Evolutionary conservation across 2,797 vertebrate species (phyloP).

Genomic region (Gadopsis bispinosus): DNA sequence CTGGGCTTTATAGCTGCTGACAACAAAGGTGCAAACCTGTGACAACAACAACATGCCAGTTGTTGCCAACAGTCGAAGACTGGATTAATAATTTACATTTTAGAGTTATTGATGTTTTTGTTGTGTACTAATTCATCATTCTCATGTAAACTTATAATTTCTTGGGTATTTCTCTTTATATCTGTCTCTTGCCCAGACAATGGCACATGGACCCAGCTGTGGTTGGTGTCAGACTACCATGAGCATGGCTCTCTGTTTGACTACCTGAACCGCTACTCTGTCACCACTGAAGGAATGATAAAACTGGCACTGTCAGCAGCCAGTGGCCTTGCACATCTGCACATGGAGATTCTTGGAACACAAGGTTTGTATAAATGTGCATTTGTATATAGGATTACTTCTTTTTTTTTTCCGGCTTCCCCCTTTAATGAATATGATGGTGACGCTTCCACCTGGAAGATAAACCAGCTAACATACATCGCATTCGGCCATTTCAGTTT

Average conservation of each 20-base stretch:
- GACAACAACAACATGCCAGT: background rate
- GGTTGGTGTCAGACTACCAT: slow-evolving; percentile 96
- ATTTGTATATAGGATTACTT: background rate
- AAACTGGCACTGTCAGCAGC: slow-evolving; percentile 93
- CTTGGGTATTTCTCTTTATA: background rate
- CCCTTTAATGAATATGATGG: background rate
- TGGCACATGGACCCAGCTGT: slow-evolving; percentile 96
- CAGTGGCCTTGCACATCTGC: slow-evolving; percentile 94
- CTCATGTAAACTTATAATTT: background rate
- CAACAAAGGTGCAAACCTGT: slow-evolving; percentile 90
- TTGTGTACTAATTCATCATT: background rate
- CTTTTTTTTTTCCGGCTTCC: background rate
- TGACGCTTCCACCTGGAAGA: background rate
- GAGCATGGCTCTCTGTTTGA: slow-evolving; percentile 96
- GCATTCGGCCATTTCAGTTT: background rate
- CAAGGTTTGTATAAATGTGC: slow-evolving; percentile 82
- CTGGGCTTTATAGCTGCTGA: slow-evolving; percentile 95
- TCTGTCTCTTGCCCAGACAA: slow-evolving; percentile 84
- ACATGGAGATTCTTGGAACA: slow-evolving; percentile 98
- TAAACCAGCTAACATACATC: background rate
- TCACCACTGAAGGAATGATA: slow-evolving; percentile 95
- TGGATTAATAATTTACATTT: background rate
- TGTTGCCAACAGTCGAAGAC: background rate
- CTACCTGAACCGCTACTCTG: slow-evolving; percentile 92
- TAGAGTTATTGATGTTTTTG: background rate